Conservation (phyloP, 1,140 invertebrate species). For the Triops longicaudatus region DNA sequence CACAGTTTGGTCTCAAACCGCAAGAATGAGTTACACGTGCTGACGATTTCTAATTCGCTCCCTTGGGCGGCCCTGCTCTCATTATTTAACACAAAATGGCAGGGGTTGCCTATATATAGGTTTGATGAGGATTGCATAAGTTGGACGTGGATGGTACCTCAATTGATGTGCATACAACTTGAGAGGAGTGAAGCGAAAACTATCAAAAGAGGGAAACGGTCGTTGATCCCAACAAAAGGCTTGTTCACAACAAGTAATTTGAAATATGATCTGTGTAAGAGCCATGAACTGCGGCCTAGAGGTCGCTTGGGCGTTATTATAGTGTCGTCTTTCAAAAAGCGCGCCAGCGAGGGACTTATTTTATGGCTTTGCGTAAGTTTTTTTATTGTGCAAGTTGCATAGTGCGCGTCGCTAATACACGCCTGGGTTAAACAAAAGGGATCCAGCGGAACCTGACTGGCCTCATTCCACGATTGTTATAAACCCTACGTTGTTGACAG, state of each 20-base stretch:
- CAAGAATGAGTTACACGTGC: not conserved
- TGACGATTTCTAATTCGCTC: not conserved
- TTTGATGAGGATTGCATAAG: no score
- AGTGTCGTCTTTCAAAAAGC: not conserved
- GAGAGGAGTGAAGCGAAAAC: no score
- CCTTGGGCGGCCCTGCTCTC: no score
- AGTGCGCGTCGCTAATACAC: not conserved
- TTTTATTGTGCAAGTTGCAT: not conserved
- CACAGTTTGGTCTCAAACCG: not conserved
- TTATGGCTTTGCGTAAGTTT: not conserved
- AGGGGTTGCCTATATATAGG: no score
- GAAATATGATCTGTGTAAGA: not conserved
- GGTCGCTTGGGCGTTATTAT: not conserved
- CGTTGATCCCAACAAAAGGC: not conserved
- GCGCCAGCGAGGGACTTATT: not conserved
- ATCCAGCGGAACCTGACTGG: not conserved
- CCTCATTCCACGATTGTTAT: not conserved
- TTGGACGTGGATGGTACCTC: not conserved
- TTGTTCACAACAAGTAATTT: not conserved
- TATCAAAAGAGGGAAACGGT: no score
- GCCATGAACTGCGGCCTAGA: not conserved
- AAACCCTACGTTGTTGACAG: not conserved
- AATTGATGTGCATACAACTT: not conserved
- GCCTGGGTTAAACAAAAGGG: no score
- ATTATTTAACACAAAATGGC: no score